Evolutionary conservation across 2,888 invertebrate genomes (phyloP).

Genomic region (Metallyticus violacea): DNA sequence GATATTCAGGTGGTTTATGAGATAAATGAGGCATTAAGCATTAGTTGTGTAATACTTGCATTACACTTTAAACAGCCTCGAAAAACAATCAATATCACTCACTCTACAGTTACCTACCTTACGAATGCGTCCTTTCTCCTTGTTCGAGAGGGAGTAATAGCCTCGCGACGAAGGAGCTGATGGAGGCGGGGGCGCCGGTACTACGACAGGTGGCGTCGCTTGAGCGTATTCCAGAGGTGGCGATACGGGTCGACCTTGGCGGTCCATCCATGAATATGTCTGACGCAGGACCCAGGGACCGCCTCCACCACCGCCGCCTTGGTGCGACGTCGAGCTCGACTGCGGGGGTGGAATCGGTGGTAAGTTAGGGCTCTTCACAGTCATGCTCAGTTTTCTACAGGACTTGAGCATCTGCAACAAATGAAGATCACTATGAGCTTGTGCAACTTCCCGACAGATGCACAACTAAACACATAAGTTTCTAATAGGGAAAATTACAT

Average conservation of each 20-base stretch:
- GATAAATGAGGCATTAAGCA: too few relatives aligned
- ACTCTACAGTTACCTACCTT: conserved; percentile 55
- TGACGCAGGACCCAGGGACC: conserved; percentile 61
- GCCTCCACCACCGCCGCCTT: conserved; percentile 44
- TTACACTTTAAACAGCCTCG: too few relatives aligned
- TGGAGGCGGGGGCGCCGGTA: conserved; percentile 44
- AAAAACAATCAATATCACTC: too few relatives aligned
- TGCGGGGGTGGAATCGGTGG: conserved; percentile 36
- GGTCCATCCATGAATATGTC: conserved; percentile 93
- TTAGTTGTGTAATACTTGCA: too few relatives aligned
- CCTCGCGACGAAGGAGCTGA: conserved; percentile 32
- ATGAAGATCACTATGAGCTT: background rate
- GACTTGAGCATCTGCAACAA: conserved; percentile 80
- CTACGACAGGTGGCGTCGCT: conserved; percentile 42
- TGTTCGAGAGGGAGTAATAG: conserved; percentile 48
- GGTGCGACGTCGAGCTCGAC: conserved; percentile 40
- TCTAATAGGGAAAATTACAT: too few relatives aligned
- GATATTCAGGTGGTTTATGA: too few relatives aligned
- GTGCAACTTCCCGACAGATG: too few relatives aligned
- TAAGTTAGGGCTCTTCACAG: conserved; percentile 77
- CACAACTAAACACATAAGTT: too few relatives aligned
- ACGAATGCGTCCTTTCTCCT: conserved; percentile 60
- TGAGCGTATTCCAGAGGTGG: conserved; percentile 74
- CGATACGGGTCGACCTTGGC: conserved; percentile 80
- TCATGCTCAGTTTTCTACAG: conserved; percentile 84